phyloP scores from a whole-genome alignment of 2,797 vertebrate species.

The Melanotaenia parkinsoni region DNA sequence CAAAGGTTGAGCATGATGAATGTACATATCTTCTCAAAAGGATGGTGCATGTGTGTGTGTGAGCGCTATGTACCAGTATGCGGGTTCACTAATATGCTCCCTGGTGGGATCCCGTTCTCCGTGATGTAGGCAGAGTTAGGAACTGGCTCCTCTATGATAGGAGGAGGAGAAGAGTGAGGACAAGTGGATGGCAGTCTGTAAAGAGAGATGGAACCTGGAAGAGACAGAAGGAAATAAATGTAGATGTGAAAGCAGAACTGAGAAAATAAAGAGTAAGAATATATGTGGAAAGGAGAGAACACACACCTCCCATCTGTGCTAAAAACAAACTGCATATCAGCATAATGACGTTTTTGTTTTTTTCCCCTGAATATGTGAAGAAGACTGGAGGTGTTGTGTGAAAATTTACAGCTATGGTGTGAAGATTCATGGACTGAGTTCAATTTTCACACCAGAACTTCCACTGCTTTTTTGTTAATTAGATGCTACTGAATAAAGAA shows the following conservation, averaged over 20 bases:
- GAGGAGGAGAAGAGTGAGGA: conserved; percentile 69
- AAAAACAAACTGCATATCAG: conserved; percentile 17
- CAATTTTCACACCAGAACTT: conserved; percentile 70
- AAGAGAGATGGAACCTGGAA: conserved; percentile 85
- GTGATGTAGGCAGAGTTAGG: conserved; percentile 88
- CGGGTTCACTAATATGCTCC: conserved; percentile 95
- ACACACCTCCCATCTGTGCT: conserved; percentile 19
- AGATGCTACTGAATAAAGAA: conserved; percentile 56
- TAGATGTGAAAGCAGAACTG: not conserved
- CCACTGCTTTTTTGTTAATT: conserved; percentile 64
- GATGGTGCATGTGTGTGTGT: conserved; percentile 1
- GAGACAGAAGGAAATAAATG: conserved; percentile 26
- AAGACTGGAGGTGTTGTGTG: conserved; percentile 68
- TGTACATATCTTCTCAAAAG: conserved; percentile 24
- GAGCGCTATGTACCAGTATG: conserved; percentile 86
- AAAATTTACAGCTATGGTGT: conserved; percentile 75
- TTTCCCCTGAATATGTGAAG: conserved; percentile 49
- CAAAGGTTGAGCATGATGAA: conserved; percentile 30
- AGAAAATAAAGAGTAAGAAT: conserved; percentile 4
- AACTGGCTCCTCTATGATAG: conserved; percentile 81
- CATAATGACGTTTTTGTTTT: conserved; percentile 18
- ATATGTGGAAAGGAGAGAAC: not conserved
- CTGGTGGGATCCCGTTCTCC: conserved; percentile 93
- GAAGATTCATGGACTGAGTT: conserved; percentile 58
- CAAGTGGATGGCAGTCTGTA: conserved; percentile 81